Base-by-base conservation (phyloP, 2,888 invertebrate species). In the Notodonta dromedarius region DNA sequence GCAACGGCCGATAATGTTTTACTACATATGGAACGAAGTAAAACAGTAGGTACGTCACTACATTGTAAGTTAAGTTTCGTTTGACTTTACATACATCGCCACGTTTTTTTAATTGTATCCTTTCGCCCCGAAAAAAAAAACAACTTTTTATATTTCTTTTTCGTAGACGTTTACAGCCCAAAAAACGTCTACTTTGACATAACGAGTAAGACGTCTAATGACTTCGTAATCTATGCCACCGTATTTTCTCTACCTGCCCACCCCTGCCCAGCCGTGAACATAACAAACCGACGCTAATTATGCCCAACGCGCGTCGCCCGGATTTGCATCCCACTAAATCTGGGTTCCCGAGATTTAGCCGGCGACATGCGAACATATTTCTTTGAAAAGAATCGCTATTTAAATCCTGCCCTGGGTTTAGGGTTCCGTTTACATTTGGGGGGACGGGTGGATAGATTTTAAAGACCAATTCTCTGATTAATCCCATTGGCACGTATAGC, bases 291-390 rank as follows among this genome's bases (percentile, higher is more conserved):
- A 64, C 53, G 78, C 81, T 83, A 86, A 87, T 87, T 87, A 86
- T 79, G 79, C 73, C 73, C 70, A 77, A 71, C 71, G 62, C 71
- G 62, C 78, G 64, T 62, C 76, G 62, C 70, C 65, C 70, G 85
- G 84, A 85, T 86, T 87, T 84, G 80, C 80, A 77, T 78, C 76
- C 77, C 74, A 73, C 76, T 81, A 84, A 85, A 87, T 84, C 82
- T 82, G 80, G 76, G 59, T 64, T 61, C 53, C 75, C 73, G 69
- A 82, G 82, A 78, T 82, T 82, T 82, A 80, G 72, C 70, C 70
- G 66, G 70, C 72, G 76, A 80, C 80, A 77, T 76, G 70, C 74
- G 76, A 78, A 83, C 79, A 79, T 82, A 86, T 83, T 81, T 82
- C 79, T 74, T 75, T 73, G 60, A 70, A 73, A 73, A 80, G 57